Conservation (phyloP, 2,113 vertebrate genomes). For the Hippocampus comes region DNA sequence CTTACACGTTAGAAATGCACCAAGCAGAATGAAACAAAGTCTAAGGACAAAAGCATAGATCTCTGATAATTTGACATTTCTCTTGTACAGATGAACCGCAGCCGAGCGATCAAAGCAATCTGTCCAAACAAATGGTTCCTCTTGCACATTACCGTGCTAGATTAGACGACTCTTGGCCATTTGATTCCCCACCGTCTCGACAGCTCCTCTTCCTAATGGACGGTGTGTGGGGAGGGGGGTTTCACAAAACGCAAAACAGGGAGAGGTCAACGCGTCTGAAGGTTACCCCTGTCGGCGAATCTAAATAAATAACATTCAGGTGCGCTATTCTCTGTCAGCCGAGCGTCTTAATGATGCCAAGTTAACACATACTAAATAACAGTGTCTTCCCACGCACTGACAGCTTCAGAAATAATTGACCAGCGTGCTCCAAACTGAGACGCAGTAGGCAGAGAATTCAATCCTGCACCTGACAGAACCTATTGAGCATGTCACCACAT, state of each 20-base stretch:
- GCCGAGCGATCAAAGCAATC: constrained; percentile 56
- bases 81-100: constrained; percentile 24
- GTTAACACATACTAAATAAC: constrained; percentile 82
- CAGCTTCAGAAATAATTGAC: constrained; percentile 83
- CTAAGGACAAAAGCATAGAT: constrained; percentile 18
- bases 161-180: constrained; percentile 61
- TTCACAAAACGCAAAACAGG: constrained; percentile 52
- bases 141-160: constrained; percentile 43
- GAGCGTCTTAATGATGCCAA: constrained; percentile 77
- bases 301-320: constrained; percentile 76
- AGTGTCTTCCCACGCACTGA: constrained; percentile 71
- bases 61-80: constrained; percentile 45
- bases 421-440: constrained; percentile 76
- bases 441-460: constrained; percentile 77
- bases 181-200: constrained; percentile 55
- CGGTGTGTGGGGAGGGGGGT: constrained; percentile 9
- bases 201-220: constrained; percentile 62
- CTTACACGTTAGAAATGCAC: neutral
- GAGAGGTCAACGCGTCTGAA: constrained; percentile 72
- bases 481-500: constrained; percentile 77
- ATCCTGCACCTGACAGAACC: constrained; percentile 77
- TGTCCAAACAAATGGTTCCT: constrained; percentile 64
- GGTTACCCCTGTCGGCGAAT: constrained; percentile 70
- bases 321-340: constrained; percentile 68
- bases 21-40: neutral